These are phyloP conservation scores for Lepidiolamprologus cunningtoni DNA, from an alignment of 2,113 vertebrate species.

Conservation along the genomic window DNA sequence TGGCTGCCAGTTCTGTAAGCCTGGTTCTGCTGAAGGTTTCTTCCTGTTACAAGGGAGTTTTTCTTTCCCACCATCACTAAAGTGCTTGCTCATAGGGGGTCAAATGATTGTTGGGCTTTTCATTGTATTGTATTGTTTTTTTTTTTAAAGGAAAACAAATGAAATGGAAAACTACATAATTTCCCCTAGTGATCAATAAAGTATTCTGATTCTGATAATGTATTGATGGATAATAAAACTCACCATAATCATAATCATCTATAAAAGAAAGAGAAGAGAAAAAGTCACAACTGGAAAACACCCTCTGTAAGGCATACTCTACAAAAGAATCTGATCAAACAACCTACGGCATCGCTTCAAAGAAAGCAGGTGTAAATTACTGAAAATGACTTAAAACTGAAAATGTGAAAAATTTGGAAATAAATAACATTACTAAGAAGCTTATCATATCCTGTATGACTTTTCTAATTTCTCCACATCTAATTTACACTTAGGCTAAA, in stretches of 20 bases:
- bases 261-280: neutral
- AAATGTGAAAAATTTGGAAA: neutral
- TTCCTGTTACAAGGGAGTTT: neutral
- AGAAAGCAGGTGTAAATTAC: neutral
- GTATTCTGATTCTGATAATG: neutral
- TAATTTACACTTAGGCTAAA: neutral
- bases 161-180: neutral
- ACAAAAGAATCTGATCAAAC: neutral
- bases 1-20: neutral
- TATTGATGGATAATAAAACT: neutral
- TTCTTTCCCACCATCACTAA: neutral
- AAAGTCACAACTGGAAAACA: neutral
- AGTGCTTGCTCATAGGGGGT: neutral
- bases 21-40: neutral
- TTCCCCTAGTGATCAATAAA: neutral
- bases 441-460: neutral
- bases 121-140: neutral
- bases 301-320: neutral
- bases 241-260: constrained; percentile 55
- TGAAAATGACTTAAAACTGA: neutral
- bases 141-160: neutral
- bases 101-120: neutral
- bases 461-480: neutral
- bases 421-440: neutral
- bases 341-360: neutral